These are phyloP conservation scores for Caenorhabditis afra DNA, from an alignment of 2,888 invertebrate species.

Conservation along the genomic window DNA sequence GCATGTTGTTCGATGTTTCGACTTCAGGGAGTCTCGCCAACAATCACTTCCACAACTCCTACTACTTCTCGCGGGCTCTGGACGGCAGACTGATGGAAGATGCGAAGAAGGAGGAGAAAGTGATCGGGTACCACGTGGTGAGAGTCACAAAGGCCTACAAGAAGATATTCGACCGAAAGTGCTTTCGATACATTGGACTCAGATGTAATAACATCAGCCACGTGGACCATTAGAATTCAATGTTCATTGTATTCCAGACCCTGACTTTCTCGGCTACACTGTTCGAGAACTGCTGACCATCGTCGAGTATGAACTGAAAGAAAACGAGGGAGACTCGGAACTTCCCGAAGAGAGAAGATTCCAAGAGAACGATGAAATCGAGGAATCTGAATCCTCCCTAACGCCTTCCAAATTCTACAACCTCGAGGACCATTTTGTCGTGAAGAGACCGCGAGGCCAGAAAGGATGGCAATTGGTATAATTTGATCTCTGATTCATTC, in stretches of 20 bases:
- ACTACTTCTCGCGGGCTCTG: constrained; percentile 11
- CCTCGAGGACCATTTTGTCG: constrained; percentile 33
- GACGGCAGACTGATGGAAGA: constrained; percentile 2
- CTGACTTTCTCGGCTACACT: constrained; percentile 39
- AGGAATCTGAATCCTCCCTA: not conserved
- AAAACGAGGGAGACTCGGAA: constrained; percentile 14
- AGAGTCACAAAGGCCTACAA: constrained; percentile 27
- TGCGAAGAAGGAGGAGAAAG: constrained; percentile 25
- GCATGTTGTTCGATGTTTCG: no score
- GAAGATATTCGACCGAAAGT: constrained; percentile 41
- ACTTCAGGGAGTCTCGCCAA: constrained; percentile 14
- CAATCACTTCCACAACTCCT: constrained; percentile 17
- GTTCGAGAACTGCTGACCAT: constrained; percentile 13
- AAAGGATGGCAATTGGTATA: constrained; percentile 23
- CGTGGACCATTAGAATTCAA: not conserved
- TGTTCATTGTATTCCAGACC: constrained; percentile 22
- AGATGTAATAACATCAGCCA: constrained; percentile 19
- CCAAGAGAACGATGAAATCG: not conserved
- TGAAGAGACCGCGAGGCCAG: constrained; percentile 1
- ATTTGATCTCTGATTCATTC: not conserved
- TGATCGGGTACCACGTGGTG: constrained; percentile 44
- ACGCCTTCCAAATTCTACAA: constrained; percentile 20
- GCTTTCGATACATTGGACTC: constrained; percentile 37
- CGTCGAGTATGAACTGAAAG: constrained; percentile 31
- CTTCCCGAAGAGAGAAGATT: not conserved